These are phyloP conservation scores for Aethina tumida DNA, from an alignment of 1,140 invertebrate genomes.

Conservation along the genomic window DNA sequence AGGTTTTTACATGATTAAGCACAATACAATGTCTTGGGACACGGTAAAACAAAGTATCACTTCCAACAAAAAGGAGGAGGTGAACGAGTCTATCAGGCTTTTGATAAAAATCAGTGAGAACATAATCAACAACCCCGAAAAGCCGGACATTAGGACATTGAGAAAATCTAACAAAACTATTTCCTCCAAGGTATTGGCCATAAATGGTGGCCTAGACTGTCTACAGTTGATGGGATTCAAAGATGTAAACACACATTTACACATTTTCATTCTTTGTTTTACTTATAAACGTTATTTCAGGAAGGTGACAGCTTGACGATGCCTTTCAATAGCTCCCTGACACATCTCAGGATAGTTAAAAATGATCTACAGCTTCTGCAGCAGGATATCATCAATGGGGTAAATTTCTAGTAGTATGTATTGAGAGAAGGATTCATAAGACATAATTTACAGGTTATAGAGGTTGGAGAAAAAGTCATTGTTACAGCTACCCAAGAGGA, in stretches of 20 bases:
- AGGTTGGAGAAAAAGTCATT: conserved; percentile 4
- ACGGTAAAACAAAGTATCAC: conserved; percentile 8
- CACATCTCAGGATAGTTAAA: conserved; percentile 12
- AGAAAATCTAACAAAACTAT: conserved; percentile 27
- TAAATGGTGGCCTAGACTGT: conserved; percentile 24
- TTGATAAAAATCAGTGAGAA: conserved; percentile 29
- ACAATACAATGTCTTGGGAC: no score
- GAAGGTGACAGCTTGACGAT: conserved; percentile 14
- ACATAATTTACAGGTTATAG: conserved; percentile 6
- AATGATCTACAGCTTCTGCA: conserved; percentile 7
- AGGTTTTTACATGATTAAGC: no score
- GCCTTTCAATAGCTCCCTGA: conserved; percentile 8
- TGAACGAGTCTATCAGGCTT: conserved; percentile 20
- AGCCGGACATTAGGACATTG: conserved; percentile 26
- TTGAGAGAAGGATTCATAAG: not conserved
- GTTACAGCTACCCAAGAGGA: no score
- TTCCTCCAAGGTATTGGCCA: conserved; percentile 22
- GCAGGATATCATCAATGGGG: not conserved
- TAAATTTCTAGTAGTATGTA: conserved; percentile 4
- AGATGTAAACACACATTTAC: conserved; percentile 22
- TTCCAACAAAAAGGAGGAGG: no score
- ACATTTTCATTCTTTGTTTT: conserved; percentile 7
- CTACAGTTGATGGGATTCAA: conserved; percentile 29
- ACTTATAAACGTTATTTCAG: conserved; percentile 17
- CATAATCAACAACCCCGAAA: conserved; percentile 24